Percentiles rank a stretch among this genome's conserved stretches.
Conservation (phyloP, 2,888 invertebrate species). For the Melipona bicolor region DNA sequence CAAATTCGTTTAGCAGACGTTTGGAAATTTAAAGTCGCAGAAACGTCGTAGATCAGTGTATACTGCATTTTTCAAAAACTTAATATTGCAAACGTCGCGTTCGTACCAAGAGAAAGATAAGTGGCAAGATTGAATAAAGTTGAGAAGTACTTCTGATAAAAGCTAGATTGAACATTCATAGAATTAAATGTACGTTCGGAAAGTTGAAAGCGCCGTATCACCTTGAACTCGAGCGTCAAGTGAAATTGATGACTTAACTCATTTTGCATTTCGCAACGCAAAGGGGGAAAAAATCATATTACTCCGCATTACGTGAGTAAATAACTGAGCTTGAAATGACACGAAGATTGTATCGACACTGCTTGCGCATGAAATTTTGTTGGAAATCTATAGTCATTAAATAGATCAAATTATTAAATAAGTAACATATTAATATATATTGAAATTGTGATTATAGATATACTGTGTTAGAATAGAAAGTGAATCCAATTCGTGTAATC, state of each 20-base stretch:
- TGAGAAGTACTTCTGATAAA: neutral
- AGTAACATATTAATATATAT: neutral
- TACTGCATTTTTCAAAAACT: neutral
- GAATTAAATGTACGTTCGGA: slow-evolving; percentile 9
- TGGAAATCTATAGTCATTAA: no score
- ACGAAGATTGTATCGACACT: no score
- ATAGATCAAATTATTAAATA: neutral
- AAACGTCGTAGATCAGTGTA: neutral
- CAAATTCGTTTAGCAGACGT: no score
- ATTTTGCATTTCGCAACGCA: neutral
- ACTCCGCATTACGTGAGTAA: neutral
- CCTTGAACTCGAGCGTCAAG: slow-evolving; percentile 27
- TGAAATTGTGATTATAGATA: no score
- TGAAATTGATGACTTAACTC: slow-evolving; percentile 23
- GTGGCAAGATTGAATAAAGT: neutral
- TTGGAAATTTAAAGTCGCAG: no score
- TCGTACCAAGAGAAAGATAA: neutral
- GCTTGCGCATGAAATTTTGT: no score
- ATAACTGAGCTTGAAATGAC: neutral
- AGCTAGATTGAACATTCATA: slow-evolving; percentile 19
- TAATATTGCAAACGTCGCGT: slow-evolving; percentile 8
- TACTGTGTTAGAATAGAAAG: no score
- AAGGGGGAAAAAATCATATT: neutral
- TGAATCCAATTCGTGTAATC: no score
- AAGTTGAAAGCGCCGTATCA: slow-evolving; percentile 7